Base-by-base conservation (phyloP, 2,113 vertebrate species). In the Nansenia antarctica region DNA sequence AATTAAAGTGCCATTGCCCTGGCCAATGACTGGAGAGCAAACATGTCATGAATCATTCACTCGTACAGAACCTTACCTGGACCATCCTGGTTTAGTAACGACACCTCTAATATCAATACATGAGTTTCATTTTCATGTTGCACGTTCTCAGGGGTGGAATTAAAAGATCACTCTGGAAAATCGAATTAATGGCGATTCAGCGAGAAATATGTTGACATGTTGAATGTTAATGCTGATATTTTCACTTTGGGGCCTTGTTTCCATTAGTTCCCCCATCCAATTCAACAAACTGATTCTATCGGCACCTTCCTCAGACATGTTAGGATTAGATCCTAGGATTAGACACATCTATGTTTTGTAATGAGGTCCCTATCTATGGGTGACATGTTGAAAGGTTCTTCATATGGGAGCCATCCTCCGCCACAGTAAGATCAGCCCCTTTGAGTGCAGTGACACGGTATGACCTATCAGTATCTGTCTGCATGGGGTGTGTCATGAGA, bases 1-100 rank as follows among this genome's bases (percentile, higher is more conserved):
- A 84, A 87, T 84, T 80, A 32, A 22, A 80, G 71, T 70, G 62
- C 57, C 26, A 63, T 62, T 73, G 60, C 62, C 67, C 65, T 29
- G 49, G 69, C 58, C 70, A 73, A 77, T 67, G 47, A 74, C 70
- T 64, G 29, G 55, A 67, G 66, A 64, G 67, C 77, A 73, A 81
- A 85, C 69, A 77, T 62, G 64, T 69, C 61, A 42, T 61, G 62
- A 73, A 84, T 81, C 67, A 67, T 67, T 39, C 63, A 53, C 35
- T 30, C 49, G 73, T 27, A 80, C 63, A 68, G 37, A 20, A 52
- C 27, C 22, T 5, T 24, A 62, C 22, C 37, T 26, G 24, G 20
- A 15, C 45, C 45, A 49, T 49, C 45, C 20, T n/a, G 18, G n/a
- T 49, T 49, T 49, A n/a, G 11, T 5, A 49, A 7, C 20, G 45